Percentiles rank a stretch among this genome's conserved stretches.
Evolutionary conservation across 2,888 invertebrate species (phyloP).

Genomic region (Cistogaster globosa): DNA sequence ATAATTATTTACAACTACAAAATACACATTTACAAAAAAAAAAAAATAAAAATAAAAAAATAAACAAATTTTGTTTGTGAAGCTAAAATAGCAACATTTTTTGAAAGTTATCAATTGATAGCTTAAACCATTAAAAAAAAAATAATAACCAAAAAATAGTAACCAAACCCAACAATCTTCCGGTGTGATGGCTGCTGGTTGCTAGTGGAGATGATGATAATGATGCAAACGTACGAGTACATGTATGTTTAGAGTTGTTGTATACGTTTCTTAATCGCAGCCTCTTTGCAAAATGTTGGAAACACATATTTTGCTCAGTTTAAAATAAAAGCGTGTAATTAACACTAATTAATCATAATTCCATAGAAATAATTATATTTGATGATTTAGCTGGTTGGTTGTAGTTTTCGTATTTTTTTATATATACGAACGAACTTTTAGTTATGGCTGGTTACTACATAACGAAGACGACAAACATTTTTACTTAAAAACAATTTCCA

Average conservation of each 20-base stretch:
- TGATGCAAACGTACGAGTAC: slow-evolving; percentile 26
- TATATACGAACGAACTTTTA: neutral
- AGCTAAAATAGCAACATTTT: slow-evolving; percentile 24
- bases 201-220: slow-evolving; percentile 22
- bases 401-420: neutral
- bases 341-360: slow-evolving; percentile 79
- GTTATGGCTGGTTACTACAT: slow-evolving; percentile 7
- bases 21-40: neutral
- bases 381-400: slow-evolving; percentile 62
- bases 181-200: slow-evolving; percentile 12
- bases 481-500: neutral
- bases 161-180: slow-evolving; percentile 17
- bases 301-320: slow-evolving; percentile 39
- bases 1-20: neutral
- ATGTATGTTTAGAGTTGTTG: slow-evolving; percentile 11
- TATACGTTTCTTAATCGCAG: slow-evolving; percentile 24
- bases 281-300: slow-evolving; percentile 14
- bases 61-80: too few species aligned
- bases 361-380: slow-evolving; percentile 73
- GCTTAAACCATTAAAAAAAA: neutral
- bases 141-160: slow-evolving; percentile 9
- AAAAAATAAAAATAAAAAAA: neutral
- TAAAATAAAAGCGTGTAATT: slow-evolving; percentile 76
- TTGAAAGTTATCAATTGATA: slow-evolving; percentile 29
- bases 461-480: slow-evolving; percentile 16